These are phyloP conservation scores for Hoplostethus atlanticus DNA, from an alignment of 2,797 vertebrate genomes.

Conservation along the genomic window DNA sequence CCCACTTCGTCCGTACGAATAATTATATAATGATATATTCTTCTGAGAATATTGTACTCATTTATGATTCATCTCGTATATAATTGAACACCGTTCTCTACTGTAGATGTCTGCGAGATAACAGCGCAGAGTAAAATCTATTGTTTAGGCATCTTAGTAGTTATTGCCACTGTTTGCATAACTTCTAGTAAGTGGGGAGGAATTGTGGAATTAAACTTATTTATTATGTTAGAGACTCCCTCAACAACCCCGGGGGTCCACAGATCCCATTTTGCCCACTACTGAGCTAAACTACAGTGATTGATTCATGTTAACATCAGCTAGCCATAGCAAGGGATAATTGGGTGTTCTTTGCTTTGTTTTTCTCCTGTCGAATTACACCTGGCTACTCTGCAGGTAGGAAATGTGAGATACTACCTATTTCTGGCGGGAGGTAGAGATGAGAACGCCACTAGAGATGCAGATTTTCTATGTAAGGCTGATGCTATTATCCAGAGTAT, in stretches of 20 bases:
- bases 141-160: no score
- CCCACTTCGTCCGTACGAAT: background rate
- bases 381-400: slow-evolving; percentile 78
- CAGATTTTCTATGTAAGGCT: no score
- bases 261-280: background rate
- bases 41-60: no score
- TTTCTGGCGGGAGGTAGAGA: background rate
- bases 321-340: slow-evolving; percentile 34
- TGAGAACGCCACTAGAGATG: no score
- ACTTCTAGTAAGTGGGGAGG: background rate
- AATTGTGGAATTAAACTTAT: background rate
- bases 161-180: background rate
- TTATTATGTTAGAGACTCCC: background rate
- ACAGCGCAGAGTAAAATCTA: no score
- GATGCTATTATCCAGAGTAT: no score
- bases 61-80: background rate
- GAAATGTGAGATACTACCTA: slow-evolving; percentile 45
- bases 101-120: background rate
- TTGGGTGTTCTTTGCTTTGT: slow-evolving; percentile 76
- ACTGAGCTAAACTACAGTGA: background rate
- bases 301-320: background rate
- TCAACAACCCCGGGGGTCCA: background rate
- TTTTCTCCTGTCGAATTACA: slow-evolving; percentile 72
- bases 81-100: background rate
- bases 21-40: no score